Conservation (phyloP, 2,797 vertebrate species). For the Chaetodon trifasciatus region DNA sequence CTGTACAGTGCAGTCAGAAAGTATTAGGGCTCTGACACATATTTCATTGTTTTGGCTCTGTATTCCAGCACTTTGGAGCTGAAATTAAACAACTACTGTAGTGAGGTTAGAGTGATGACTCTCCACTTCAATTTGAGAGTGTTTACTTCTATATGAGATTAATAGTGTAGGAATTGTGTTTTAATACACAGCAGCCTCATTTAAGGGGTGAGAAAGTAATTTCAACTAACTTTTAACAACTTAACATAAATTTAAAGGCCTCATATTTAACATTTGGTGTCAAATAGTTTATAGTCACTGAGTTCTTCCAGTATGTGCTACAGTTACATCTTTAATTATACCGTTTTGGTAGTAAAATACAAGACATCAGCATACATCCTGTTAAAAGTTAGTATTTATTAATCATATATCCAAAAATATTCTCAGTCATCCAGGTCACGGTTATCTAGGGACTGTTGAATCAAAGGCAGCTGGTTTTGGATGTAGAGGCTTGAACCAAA, state of each 20-base stretch:
- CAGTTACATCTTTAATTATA: neutral
- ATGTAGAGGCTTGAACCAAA: too few relatives aligned
- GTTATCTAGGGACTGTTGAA: too few relatives aligned
- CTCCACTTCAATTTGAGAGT: conserved; percentile 25
- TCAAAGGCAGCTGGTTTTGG: too few relatives aligned
- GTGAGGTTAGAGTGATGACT: conserved; percentile 46
- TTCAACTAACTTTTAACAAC: too few relatives aligned
- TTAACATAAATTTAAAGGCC: conserved; percentile 19
- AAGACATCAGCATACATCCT: neutral
- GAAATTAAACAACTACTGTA: conserved; percentile 29
- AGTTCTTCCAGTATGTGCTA: neutral
- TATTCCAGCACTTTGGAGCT: conserved; percentile 27
- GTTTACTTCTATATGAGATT: conserved; percentile 33
- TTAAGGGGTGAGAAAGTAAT: conserved; percentile 1
- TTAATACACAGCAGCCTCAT: neutral
- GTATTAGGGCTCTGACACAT: conserved; percentile 37
- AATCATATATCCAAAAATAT: too few relatives aligned
- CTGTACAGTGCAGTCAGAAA: conserved; percentile 21
- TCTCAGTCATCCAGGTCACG: too few relatives aligned
- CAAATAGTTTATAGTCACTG: neutral
- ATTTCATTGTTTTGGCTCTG: conserved; percentile 45
- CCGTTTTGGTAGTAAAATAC: neutral
- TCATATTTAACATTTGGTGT: conserved; percentile 18
- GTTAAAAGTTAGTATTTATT: too few relatives aligned
- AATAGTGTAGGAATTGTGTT: neutral